Conservation (phyloP, 2,797 vertebrate genomes). For the Falco columbarius region DNA sequence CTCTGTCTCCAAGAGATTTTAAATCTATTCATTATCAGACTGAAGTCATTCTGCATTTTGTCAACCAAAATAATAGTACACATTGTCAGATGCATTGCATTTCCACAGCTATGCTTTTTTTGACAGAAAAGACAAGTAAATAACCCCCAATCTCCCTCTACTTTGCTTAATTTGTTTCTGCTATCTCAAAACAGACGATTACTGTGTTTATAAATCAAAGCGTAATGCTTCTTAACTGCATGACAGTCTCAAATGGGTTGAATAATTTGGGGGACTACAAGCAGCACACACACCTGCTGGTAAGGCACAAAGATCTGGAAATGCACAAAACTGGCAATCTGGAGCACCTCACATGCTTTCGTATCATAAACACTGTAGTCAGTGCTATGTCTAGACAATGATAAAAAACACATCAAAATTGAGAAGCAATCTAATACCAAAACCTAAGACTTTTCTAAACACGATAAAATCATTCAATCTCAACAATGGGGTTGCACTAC, state of each 20-base stretch:
- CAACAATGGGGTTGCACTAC: background rate
- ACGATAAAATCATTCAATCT: background rate
- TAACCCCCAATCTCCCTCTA: conserved; percentile 33
- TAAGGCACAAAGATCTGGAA: background rate
- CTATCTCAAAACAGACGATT: conserved; percentile 46
- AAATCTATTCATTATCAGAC: background rate
- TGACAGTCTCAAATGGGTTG: conserved; percentile 19
- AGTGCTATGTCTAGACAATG: background rate
- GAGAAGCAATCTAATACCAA: background rate
- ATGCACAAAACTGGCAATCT: background rate
- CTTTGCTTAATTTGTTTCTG: conserved; percentile 66
- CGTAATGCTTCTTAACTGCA: background rate
- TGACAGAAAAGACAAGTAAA: conserved; percentile 55
- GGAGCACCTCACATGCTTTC: background rate
- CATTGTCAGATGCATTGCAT: conserved; percentile 10
- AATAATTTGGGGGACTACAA: background rate
- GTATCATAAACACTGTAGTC: background rate
- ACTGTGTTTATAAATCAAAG: conserved; percentile 54
- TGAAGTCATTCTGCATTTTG: background rate
- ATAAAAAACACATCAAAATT: background rate
- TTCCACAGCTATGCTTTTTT: conserved; percentile 26
- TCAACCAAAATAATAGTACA: conserved; percentile 21
- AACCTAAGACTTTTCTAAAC: background rate
- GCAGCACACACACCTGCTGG: background rate
- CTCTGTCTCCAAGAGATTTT: background rate